Evolutionary conservation across 2,113 vertebrate genomes (phyloP).

Genomic region (Corythoichthys haematopterus): DNA sequence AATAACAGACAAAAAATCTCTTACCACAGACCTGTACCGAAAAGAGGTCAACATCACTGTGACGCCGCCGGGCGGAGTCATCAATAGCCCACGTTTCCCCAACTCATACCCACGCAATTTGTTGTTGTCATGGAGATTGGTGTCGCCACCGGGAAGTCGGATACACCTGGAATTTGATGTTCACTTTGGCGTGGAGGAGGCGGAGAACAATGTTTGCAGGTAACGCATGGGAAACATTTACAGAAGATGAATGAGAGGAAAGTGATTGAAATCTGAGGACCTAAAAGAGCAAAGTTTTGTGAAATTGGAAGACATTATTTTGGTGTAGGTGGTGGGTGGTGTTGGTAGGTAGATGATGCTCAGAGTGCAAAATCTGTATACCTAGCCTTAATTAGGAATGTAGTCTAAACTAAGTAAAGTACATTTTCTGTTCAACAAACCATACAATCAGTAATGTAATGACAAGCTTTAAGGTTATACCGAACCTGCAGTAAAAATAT

Average conservation of each 20-base stretch:
- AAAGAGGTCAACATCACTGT: slow-evolving; percentile 85
- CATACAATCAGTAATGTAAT: too few relatives aligned
- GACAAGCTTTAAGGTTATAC: too few relatives aligned
- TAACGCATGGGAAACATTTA: slow-evolving; percentile 48
- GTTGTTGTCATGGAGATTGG: slow-evolving; percentile 87
- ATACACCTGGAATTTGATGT: slow-evolving; percentile 90
- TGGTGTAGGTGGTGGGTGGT: not conserved
- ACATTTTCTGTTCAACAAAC: not conserved
- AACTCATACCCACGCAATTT: slow-evolving; percentile 91
- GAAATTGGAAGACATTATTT: not conserved
- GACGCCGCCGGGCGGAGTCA: slow-evolving; percentile 73
- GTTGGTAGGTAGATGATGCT: not conserved
- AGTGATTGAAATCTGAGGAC: not conserved
- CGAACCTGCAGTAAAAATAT: too few relatives aligned
- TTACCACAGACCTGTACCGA: slow-evolving; percentile 91
- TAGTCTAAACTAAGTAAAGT: not conserved
- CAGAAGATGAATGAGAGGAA: not conserved
- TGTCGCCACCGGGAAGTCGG: slow-evolving; percentile 78
- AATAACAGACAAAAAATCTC: slow-evolving; percentile 91
- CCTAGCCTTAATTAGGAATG: not conserved
- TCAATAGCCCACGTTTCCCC: slow-evolving; percentile 93
- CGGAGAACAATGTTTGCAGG: slow-evolving; percentile 92
- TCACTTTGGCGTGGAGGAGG: slow-evolving; percentile 90
- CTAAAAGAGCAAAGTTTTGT: not conserved
- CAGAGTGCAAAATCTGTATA: not conserved